Evolutionary conservation across 2,888 invertebrate genomes (phyloP), one percentile per base, ranked within the genome.

Genomic region (Acleris holmiana): DNA sequence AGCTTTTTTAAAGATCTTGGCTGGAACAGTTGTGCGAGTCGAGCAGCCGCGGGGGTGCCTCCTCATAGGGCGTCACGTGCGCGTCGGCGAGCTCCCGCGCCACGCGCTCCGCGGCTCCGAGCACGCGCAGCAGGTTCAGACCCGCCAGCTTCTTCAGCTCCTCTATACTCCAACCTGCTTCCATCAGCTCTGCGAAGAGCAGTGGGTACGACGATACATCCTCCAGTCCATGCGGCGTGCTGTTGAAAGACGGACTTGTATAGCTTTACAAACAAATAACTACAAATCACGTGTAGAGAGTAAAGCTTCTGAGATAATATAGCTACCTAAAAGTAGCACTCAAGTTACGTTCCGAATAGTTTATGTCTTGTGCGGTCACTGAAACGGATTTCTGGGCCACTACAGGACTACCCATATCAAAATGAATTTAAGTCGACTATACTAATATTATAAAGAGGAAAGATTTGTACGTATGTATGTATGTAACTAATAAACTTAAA

Each of bases 161-260:
- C 56, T 96, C 96, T 73, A 95, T 94, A 57, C 94, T 95, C 97
- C 97, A 97, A n/a, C 96, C 96, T 25, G 95, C 95, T 56, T 94
- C 95, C 79, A 96, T 94, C 29, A 97, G 88, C 81, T 96, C 96
- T 5, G 96, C 96, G 81, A 97, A 96, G 29, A 97, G 91, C 10
- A 95, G 93, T 1, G 97, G 96, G 83, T 96, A 97, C 7, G 95
- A 94, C 21, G 96, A 96, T 4, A 96, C 96, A 80, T 96, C 96
- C 86, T 97, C 96, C 60, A 97, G 89, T 25, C 97, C 97, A 85
- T 95, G 95, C 13, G 97, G 97, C 53, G 96, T 96, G 83, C 97
- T 97, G 86, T 59, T 79, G 56, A 66, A 50, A 46, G 29, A 35
- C 48, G 25, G 25, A 35, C 4, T 35, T 35, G 2, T 29, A 29